phyloP scores from a whole-genome alignment of 2,888 invertebrate species.

The Chloroclysta siterata region DNA sequence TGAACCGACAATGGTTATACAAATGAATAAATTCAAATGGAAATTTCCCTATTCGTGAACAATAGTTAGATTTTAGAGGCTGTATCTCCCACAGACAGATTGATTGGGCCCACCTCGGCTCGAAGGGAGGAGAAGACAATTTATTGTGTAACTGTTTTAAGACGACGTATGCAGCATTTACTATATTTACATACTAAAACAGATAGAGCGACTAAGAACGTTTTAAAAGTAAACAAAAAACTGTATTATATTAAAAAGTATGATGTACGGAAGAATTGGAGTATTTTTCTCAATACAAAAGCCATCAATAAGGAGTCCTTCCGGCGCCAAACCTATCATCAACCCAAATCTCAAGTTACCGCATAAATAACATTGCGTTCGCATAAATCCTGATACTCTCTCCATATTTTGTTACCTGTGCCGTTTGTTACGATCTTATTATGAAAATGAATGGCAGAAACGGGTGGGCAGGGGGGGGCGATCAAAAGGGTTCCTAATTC shows the following conservation, averaged over 20 bases:
- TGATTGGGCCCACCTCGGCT: constrained; percentile 78
- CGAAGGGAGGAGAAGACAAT: constrained; percentile 58
- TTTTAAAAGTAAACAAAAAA: background rate
- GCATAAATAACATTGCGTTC: constrained; percentile 75
- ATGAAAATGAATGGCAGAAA: constrained; percentile 83
- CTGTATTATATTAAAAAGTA: background rate
- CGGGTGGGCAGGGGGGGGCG: constrained; percentile 57
- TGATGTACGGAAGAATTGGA: background rate
- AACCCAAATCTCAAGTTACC: constrained; percentile 65
- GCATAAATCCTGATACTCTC: constrained; percentile 79
- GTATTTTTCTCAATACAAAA: constrained; percentile 24
- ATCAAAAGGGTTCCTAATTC: constrained; percentile 84
- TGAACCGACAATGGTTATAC: constrained; percentile 79
- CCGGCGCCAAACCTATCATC: constrained; percentile 52
- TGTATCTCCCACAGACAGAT: constrained; percentile 84
- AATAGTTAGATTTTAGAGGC: constrained; percentile 84
- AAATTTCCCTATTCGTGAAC: constrained; percentile 83
- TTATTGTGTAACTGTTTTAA: constrained; percentile 35
- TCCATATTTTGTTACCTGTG: constrained; percentile 84
- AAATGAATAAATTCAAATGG: constrained; percentile 85
- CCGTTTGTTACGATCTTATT: constrained; percentile 85
- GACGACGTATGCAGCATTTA: constrained; percentile 22
- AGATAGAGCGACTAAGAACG: background rate
- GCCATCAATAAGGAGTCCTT: constrained; percentile 33
- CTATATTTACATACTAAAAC: background rate